Evolutionary conservation across 2,797 vertebrate species (phyloP), one percentile per base, ranked within the genome.

Genomic region (Cyclura pinguis): DNA sequence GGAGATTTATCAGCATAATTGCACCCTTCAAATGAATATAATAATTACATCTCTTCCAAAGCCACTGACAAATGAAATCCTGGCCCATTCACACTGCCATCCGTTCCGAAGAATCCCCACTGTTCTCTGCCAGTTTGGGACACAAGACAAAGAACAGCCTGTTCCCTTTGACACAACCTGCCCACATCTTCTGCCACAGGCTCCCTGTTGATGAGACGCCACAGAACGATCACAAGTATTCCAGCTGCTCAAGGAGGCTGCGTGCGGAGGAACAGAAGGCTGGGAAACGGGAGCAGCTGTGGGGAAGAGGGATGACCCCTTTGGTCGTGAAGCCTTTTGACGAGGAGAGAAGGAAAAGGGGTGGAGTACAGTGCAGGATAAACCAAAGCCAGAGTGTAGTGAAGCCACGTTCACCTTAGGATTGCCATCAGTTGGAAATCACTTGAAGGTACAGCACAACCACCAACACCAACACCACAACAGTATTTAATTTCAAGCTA

Each of bases 1-100:
- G 87, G 57, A 55, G 64, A 92, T 20, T n/a, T 76, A 55, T 91
- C 90, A 92, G 78, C 74, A 10, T 81, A 82, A 80, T 69, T 90
- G 32, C 8, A 72, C 32, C 24, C 92, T 82, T 86, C 90, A 85
- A 67, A 89, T n/a, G 12, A 47, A 81, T 57, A 59, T 38, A 29
- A 47, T 84, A 72, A 88, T 90, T 86, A 84, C 55, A 6, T 42
- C 78, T 74, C 42, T 74, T 72, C 72, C 27, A n/a, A 85, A 24
- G 9, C 42, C 55, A 14, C 50, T 24, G 69, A 69, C 69, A 80
- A 90, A 90, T 92, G 73, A 85, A 92, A 84, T 47, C 4, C 69
- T 52, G 55, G 52, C 85, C 72, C 69, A 0, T 81, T 35, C 76
- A 35, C 52, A 59, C 22, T 1, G 42, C 35, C 57, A 22, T 20